Percentiles rank a stretch among this genome's conserved stretches.
Conservation (phyloP, 2,888 invertebrate species). For the Nematopogon swammerdamellus region DNA sequence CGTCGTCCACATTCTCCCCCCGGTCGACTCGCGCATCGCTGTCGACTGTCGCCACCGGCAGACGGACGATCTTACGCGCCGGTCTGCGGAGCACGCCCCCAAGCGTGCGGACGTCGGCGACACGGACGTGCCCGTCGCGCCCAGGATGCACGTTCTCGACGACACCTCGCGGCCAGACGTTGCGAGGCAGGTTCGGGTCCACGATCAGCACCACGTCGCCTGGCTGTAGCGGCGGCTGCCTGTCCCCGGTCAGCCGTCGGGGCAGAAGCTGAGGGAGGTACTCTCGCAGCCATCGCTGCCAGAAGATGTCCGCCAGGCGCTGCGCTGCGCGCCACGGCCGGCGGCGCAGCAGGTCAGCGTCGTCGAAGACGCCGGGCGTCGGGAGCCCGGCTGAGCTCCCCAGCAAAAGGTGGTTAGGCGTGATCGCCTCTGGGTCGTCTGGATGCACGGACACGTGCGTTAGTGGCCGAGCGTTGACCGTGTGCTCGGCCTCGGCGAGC, state of each 20-base stretch:
- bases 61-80: too few relatives aligned
- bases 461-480: slow-evolving; percentile 1
- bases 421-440: slow-evolving; percentile 1
- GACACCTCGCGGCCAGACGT: slow-evolving; percentile 2
- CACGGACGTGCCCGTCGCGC: slow-evolving; percentile 1
- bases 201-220: not conserved
- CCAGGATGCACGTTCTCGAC: not conserved
- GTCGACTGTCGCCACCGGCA: too few relatives aligned
- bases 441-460: slow-evolving; percentile 9
- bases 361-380: not conserved
- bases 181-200: not conserved
- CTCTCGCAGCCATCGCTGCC: slow-evolving; percentile 5
- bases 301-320: slow-evolving; percentile 3
- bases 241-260: not conserved
- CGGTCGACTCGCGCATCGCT: too few relatives aligned
- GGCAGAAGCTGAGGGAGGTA: not conserved
- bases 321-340: slow-evolving; percentile 3
- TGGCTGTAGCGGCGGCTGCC: not conserved
- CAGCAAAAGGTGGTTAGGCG: slow-evolving; percentile 1
- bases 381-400: not conserved
- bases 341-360: slow-evolving; percentile 1
- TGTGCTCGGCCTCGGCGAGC: slow-evolving; percentile 2
- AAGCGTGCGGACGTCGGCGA: not conserved
- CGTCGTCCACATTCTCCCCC: too few relatives aligned
- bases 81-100: not conserved